These are phyloP conservation scores for Acronicta psi DNA, from an alignment of 2,888 invertebrate genomes.

Conservation along the genomic window DNA sequence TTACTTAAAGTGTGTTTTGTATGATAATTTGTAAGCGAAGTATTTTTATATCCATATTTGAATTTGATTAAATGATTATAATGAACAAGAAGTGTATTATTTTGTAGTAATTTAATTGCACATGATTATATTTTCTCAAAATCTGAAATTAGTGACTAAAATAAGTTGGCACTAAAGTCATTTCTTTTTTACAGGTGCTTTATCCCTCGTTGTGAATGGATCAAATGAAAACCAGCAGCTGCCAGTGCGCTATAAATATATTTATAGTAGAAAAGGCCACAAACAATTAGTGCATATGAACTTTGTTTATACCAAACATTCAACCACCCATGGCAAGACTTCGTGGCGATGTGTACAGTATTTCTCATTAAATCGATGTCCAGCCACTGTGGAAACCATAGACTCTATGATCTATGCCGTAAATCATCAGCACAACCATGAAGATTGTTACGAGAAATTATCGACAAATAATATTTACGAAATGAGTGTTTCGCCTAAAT, in stretches of 20 bases:
- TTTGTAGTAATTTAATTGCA: background rate
- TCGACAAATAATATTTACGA: conserved; percentile 85
- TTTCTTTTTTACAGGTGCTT: conserved; percentile 76
- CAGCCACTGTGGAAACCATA: conserved; percentile 86
- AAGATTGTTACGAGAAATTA: conserved; percentile 84
- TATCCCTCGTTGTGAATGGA: conserved; percentile 83
- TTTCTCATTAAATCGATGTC: conserved; percentile 86
- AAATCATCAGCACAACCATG: conserved; percentile 86
- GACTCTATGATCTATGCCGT: conserved; percentile 85
- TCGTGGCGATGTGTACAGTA: conserved; percentile 88
- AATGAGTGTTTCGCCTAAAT: conserved; percentile 82
- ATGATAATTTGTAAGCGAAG: conserved; percentile 63
- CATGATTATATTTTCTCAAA: too few relatives aligned
- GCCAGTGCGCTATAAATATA: conserved; percentile 84
- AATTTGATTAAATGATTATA: conserved; percentile 67
- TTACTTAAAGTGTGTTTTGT: conserved; percentile 63
- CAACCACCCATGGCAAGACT: conserved; percentile 86
- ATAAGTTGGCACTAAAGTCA: conserved; percentile 5
- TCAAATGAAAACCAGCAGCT: conserved; percentile 76
- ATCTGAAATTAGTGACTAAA: too few relatives aligned
- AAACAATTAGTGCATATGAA: conserved; percentile 87
- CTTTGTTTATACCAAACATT: conserved; percentile 88
- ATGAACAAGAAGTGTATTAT: conserved; percentile 41
- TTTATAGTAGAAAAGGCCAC: conserved; percentile 87
- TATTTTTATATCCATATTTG: conserved; percentile 74